Percentiles rank a stretch among this genome's conserved stretches.
Conservation (phyloP, 2,797 vertebrate species). For the Dendrocincla fuliginosa region DNA sequence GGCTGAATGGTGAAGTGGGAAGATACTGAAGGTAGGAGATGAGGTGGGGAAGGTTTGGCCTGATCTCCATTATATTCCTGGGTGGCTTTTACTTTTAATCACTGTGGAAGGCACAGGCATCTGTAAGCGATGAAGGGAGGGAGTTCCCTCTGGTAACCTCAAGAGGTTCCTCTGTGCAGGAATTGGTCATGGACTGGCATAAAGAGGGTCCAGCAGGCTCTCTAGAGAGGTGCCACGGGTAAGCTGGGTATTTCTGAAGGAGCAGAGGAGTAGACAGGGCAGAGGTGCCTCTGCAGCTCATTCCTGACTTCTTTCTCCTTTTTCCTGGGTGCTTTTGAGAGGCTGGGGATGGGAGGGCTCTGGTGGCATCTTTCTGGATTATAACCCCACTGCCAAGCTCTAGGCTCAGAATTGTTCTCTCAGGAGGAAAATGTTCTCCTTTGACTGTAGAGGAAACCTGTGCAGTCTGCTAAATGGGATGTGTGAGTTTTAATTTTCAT, state of each 20-base stretch:
- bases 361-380: background rate
- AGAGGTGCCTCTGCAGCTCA: background rate
- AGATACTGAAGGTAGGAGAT: background rate
- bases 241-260: background rate
- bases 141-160: background rate
- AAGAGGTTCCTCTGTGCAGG: background rate
- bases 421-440: background rate
- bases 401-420: background rate
- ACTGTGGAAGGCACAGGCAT: background rate
- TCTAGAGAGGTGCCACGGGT: background rate
- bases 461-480: background rate
- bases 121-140: background rate
- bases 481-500: background rate
- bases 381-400: background rate
- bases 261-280: background rate
- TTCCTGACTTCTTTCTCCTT: accelerated
- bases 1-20: background rate
- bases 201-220: background rate
- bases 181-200: background rate
- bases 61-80: background rate
- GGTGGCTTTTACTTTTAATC: background rate
- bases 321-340: background rate
- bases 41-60: background rate
- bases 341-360: background rate
- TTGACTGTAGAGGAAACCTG: background rate